A percentile compares a stretch with the other conserved stretches of the same genome.
These are phyloP conservation scores for Paraescarpia echinospica DNA, from an alignment of 1,140 invertebrate genomes.

Conservation along the genomic window DNA sequence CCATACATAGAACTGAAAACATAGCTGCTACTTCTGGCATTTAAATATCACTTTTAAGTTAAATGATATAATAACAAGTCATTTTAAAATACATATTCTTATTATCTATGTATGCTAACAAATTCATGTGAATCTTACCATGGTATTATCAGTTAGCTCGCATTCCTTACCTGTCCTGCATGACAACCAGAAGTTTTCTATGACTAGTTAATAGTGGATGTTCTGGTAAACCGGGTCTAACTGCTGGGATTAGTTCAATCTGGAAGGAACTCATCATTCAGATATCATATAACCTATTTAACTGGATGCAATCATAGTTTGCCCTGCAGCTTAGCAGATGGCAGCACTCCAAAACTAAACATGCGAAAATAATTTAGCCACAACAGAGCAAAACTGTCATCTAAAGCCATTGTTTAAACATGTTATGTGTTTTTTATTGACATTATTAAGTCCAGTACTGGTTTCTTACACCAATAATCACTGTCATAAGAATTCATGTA, in stretches of 20 bases:
- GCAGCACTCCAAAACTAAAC: neutral
- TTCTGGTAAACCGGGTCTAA: neutral
- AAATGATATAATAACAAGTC: too few species aligned
- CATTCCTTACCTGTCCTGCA: neutral
- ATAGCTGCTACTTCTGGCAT: too few species aligned
- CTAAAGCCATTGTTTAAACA: neutral
- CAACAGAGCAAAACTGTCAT: neutral
- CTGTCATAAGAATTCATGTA: neutral
- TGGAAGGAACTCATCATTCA: neutral
- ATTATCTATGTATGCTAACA: too few species aligned
- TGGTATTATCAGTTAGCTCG: too few species aligned
- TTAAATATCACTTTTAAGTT: too few species aligned
- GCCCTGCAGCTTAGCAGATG: neutral
- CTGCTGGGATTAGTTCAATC: neutral
- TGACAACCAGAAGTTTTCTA: neutral
- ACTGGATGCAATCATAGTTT: neutral
- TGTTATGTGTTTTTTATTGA: neutral
- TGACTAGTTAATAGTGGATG: neutral
- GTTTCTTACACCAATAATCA: neutral
- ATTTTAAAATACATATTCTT: too few species aligned
- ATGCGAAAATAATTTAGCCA: neutral
- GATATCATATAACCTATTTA: neutral
- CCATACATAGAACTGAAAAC: too few species aligned
- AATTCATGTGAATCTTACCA: too few species aligned
- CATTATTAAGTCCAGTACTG: neutral